Evolutionary conservation across 2,888 invertebrate species (phyloP).

Genomic region (Cryptocheilus praepositus): DNA sequence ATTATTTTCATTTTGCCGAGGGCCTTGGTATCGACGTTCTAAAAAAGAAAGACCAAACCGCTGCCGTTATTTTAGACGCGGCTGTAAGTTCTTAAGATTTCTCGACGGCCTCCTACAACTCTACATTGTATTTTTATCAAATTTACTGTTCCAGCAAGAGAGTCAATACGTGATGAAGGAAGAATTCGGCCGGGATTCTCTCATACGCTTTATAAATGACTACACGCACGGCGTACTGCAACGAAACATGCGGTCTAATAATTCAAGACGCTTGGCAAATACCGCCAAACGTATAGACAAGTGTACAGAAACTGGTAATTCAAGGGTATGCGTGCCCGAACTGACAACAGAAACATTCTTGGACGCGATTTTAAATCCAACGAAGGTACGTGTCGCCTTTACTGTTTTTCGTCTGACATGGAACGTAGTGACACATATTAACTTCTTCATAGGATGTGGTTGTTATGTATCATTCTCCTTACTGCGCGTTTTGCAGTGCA

Average conservation of each 20-base stretch:
- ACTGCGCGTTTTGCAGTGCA: constrained; percentile 85
- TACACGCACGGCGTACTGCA: constrained; percentile 74
- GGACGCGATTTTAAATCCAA: constrained; percentile 78
- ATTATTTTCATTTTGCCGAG: constrained; percentile 85
- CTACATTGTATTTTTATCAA: constrained; percentile 17
- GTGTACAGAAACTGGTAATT: constrained; percentile 45
- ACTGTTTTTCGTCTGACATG: no score
- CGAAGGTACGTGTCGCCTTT: constrained; percentile 77
- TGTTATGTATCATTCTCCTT: constrained; percentile 86
- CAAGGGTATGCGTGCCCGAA: constrained; percentile 78
- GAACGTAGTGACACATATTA: no score
- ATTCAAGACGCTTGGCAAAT: constrained; percentile 51
- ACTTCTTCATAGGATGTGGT: constrained; percentile 77
- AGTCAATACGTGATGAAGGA: constrained; percentile 80
- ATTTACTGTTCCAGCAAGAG: constrained; percentile 79
- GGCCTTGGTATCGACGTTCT: constrained; percentile 83
- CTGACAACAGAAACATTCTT: constrained; percentile 82
- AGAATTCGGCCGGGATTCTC: constrained; percentile 67
- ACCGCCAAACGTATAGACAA: constrained; percentile 45
- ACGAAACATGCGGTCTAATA: constrained; percentile 71
- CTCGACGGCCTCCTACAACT: constrained; percentile 8
- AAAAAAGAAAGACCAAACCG: constrained; percentile 79
- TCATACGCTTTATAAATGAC: constrained; percentile 76
- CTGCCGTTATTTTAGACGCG: constrained; percentile 83
- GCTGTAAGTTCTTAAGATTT: constrained; percentile 76